Base-by-base conservation (phyloP, 2,888 invertebrate species). In the Camptogramma bilineatum region DNA sequence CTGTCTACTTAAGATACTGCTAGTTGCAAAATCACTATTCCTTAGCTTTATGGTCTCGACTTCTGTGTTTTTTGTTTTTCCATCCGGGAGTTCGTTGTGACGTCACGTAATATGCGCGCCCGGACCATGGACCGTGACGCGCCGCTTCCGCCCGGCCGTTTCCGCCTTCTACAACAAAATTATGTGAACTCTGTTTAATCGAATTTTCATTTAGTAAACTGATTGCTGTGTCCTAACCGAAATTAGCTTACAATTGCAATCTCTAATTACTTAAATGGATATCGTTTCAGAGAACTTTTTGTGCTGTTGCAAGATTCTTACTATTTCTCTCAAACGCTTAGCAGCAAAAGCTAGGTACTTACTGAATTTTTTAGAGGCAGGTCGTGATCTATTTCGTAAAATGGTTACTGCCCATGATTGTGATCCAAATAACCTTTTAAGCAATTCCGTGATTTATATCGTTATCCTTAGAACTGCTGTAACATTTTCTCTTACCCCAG, bases 161-260 rank as follows among this genome's bases (percentile, higher is more conserved):
- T 93, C 92, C 92, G 91, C 87, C 90, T 86, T 86, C 88, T 80
- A 85, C 85, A 81, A 80, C 85, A 79, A 83, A 79, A 86, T 85
- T 86, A 86, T 89, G 83, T 87, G 85, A 85, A 82, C 86, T 58
- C 54, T 83, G 83, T 83, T 86, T 76, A 85, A 85, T 86, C 77
- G 78, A 79, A 81, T 83, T 86, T 84, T 76, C 76, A 84, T 85
- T 86, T 84, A 78, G 82, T 84, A 81, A 83, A 76, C 74, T 74
- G 70, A 69, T 70, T 75, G 68, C 64, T 68, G 65, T 17, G 56
- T 52, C 56, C 21, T 62, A 46, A 51, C 42, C 31, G 16, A 42
- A 51, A 46, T 63, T 46, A 59, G 62, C 47, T 31, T 52, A 62
- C 56, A 60, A 34, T 34, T 34, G 34, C 34, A 1, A 34, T 34